phyloP scores from a whole-genome alignment of 1,140 invertebrate genomes.

The Drosophila parabipectinata region DNA sequence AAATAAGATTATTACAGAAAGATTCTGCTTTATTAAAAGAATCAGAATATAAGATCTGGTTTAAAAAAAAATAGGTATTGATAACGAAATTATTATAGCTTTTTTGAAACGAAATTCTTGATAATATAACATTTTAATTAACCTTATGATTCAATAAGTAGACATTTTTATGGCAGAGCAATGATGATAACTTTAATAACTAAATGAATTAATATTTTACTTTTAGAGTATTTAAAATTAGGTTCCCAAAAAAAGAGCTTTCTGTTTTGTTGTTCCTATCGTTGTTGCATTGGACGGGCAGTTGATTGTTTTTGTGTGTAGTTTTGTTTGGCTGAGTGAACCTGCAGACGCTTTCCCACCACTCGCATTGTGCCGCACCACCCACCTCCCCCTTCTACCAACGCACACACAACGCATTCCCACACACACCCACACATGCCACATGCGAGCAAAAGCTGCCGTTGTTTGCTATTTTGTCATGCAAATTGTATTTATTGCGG shows the following conservation, averaged over 20 bases:
- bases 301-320: slow-evolving; percentile 80
- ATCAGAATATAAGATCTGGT: background rate
- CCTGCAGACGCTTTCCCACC: slow-evolving; percentile 55
- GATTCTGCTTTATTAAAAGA: background rate
- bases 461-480: slow-evolving; percentile 82
- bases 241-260: background rate
- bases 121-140: too few species aligned
- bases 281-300: slow-evolving; percentile 41
- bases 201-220: too few species aligned
- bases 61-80: too few species aligned
- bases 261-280: slow-evolving; percentile 11
- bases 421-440: background rate
- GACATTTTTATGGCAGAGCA: too few species aligned
- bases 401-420: slow-evolving; percentile 6
- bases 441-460: slow-evolving; percentile 57
- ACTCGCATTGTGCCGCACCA: background rate
- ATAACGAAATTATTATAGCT: too few species aligned
- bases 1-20: too few species aligned
- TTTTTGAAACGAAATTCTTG: too few species aligned
- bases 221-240: slow-evolving; percentile 4
- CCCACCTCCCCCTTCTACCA: background rate
- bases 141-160: too few species aligned
- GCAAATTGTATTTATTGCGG: slow-evolving; percentile 82
- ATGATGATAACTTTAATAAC: too few species aligned
- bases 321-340: slow-evolving; percentile 77